phyloP scores from a whole-genome alignment of 2,888 invertebrate species.

The Cyaniris semiargus region DNA sequence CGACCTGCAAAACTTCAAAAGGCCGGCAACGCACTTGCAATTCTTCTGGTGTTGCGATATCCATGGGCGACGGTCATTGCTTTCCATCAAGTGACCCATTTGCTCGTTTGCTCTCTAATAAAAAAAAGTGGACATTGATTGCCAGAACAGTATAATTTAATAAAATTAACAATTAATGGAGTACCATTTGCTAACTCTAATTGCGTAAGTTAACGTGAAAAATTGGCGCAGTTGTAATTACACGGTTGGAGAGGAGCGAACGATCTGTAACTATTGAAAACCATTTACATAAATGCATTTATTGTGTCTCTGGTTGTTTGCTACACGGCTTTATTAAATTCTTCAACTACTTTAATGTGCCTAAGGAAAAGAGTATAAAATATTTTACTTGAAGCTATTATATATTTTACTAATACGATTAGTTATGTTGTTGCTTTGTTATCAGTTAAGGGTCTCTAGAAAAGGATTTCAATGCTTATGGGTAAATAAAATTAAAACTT shows the following conservation, averaged over 20 bases:
- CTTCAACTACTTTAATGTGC: background rate
- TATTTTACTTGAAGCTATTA: background rate
- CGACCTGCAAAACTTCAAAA: too few species aligned
- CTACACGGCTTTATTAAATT: constrained; percentile 30
- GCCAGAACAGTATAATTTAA: background rate
- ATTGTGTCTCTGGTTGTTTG: background rate
- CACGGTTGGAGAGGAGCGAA: background rate
- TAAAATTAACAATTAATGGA: background rate
- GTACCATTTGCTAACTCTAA: background rate
- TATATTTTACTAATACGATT: too few species aligned
- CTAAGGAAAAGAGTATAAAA: background rate
- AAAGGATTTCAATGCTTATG: too few species aligned
- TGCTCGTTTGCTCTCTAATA: too few species aligned
- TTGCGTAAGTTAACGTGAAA: background rate
- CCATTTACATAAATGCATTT: constrained; percentile 12
- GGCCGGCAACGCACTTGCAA: too few species aligned
- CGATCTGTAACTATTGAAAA: constrained; percentile 15
- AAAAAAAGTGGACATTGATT: too few species aligned
- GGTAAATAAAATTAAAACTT: too few species aligned
- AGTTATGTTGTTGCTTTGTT: too few species aligned
- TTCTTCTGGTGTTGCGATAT: too few species aligned
- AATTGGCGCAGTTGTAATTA: constrained; percentile 6
- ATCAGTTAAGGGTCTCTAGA: too few species aligned
- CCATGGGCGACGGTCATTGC: too few species aligned
- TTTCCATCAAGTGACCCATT: too few species aligned